A percentile compares a stretch with the other conserved stretches of the same genome.
phyloP scores from a whole-genome alignment of 2,113 vertebrate genomes.

The Actenoides lindsayi region DNA sequence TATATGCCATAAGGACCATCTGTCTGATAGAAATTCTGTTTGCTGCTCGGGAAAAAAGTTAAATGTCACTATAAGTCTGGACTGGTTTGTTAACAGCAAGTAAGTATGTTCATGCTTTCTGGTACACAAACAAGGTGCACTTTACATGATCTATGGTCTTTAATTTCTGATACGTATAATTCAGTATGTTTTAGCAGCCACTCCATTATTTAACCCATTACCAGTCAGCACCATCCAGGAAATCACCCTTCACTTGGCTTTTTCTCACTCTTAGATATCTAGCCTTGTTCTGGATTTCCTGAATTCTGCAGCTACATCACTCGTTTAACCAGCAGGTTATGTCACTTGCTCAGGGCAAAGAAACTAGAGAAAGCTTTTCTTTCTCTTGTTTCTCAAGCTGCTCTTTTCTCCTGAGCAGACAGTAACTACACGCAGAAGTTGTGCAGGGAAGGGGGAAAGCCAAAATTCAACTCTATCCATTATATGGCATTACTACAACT shows the following conservation, averaged over 20 bases:
- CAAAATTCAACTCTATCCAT: neutral
- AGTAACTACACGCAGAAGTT: neutral
- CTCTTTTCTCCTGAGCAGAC: neutral
- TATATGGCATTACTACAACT: neutral
- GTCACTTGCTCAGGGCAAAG: fast-evolving
- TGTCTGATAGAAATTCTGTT: neutral
- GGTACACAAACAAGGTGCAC: neutral
- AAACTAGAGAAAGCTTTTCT: neutral
- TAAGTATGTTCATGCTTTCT: neutral
- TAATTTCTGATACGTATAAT: neutral
- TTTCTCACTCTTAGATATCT: neutral
- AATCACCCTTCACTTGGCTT: neutral
- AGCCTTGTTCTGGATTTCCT: neutral
- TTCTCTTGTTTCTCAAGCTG: neutral
- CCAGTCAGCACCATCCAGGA: neutral
- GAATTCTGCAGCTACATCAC: neutral
- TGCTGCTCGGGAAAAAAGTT: neutral
- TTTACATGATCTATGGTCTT: neutral
- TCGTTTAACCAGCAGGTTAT: neutral
- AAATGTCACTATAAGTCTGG: neutral
- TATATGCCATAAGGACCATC: neutral
- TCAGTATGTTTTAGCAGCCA: neutral
- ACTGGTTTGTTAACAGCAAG: neutral
- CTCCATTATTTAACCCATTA: neutral
- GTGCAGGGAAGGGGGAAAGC: neutral